Evolutionary conservation across 1,140 invertebrate species (phyloP), one percentile per base, ranked within the genome.

Genomic region (Rhyacophila brunnea): DNA sequence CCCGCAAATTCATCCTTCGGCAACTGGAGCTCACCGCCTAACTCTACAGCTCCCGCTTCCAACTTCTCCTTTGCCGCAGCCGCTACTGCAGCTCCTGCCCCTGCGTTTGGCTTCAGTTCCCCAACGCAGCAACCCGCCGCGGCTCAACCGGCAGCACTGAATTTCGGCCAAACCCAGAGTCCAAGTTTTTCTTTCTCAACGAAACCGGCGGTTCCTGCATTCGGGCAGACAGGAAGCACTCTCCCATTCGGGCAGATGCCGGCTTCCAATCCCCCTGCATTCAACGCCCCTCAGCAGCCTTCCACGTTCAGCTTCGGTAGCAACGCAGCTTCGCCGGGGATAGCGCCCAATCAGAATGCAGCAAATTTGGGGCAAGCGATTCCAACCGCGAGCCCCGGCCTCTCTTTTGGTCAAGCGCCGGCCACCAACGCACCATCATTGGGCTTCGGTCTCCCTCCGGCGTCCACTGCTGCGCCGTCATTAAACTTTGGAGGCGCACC

Each of bases 111-210:
- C 6, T 56, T 65, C 18, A 63, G 40, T 15, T 58, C 71, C 44
- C 46, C 60, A n/a, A 68, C 69, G 58, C 68, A 67, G 6, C 64
- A 68, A 59, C 50, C 67, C 40, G 51, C 64, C 47, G 51, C 59
- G 50, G 52, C 68, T 58, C 49, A 64, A 5, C 53, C 72, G 28
- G 23, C 62, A 15, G 9, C 60, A 20, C 19, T 72, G 32, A 66
- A 18, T 38, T 67, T 72, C 23, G 53, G 43, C 11, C 66, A 67
- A 34, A 51, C 54, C 40, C 58, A 47, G 5, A 60, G 67, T 7
- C 44, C 67, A 1, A 46, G 67, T 34, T 60, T 51, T 40, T 52
- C 53, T 2, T 65, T 66, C 36, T 46, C 51, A 23, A 15, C 44
- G 6, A 46, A 46, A 28, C 44, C 53, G 13, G 34, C 54, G 11